Base-by-base conservation (phyloP, 1,140 invertebrate species). In the Ips nitidus region DNA sequence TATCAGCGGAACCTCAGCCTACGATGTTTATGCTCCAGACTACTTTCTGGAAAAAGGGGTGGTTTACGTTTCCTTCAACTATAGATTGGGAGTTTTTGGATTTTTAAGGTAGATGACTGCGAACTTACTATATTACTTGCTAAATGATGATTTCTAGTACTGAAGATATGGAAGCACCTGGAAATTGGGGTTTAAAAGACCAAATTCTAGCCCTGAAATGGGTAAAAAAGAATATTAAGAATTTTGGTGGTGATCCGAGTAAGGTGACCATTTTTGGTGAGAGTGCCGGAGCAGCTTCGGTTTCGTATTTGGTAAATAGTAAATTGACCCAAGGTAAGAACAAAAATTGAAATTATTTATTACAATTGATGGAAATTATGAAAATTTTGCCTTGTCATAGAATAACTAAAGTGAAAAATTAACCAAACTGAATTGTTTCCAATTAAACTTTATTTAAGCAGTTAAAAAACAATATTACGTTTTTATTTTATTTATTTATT, bases 1-100 rank as follows among this genome's bases (percentile, higher is more conserved):
- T 66, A 39, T 64, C 38, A 8, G 42, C 52, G 77, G 77, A 5
- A 52, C 67, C 66, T 76, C 75, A 1, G 74, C 75, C 52, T 65
- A 75, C 52, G 71, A 73, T 4, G 75, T 75, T 52, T 67, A 76
- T 43, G 73, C 72, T 3, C 76, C 81, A 8, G 80, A 83, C 55
- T 81, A 81, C 63, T 72, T 87, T 8, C 77, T 85, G 41, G 79
- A 82, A 50, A 73, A 80, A 41, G 80, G 82, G n/a, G 74, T 85
- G 2, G 79, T 87, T 8, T 79, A 86, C 1, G 81, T 86, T 7
- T 83, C 82, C 2, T 75, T 86, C 37, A 86, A 87, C 74, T 87
- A 86, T 71, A 76, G 85, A 57, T 75, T 86, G 2, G 83, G 83
- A 5, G 22, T 66, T 7, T 72, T 70, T 38, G 76, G 76, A 71